Evolutionary conservation across 2,888 invertebrate genomes (phyloP), one percentile per base, ranked within the genome.

Genomic region (Monoplex corrugatus): DNA sequence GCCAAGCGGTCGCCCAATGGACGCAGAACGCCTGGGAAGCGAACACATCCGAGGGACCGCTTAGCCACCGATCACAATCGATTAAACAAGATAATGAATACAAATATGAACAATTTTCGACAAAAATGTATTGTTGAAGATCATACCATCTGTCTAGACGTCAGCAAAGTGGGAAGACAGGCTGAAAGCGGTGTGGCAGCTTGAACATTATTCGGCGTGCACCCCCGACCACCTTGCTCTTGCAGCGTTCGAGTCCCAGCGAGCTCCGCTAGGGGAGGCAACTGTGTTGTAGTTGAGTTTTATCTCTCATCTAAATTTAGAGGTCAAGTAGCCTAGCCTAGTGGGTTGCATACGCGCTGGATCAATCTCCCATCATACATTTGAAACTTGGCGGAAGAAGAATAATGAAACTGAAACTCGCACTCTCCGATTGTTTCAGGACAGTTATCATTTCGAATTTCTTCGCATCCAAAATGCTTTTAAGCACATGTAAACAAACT

Each of bases 201-300:
- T 80, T 80, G 28, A 38, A 50, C 87, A 87, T 87, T 38, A 50
- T 87, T 87, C 57, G 80, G 57, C 87, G 80, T n/a, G 32, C 72
- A 28, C 82, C 44, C 45, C 57, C 45, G 50, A 87, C 87, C 87
- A 87, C 87, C 87, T 87, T 57, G 80, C 87, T 57, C 82, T 35
- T 75, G 87, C 87, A 80, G 87, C 87, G 87, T 87, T 87, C 87
- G 87, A 87, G 87, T 87, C 87, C 87, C 87, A 57, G 87, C 87
- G 87, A 87, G 63, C 57, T 40, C 43, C 43, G 72, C 40, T 35
- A 80, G 63, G 87, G 78, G 78, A 80, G 63, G 68, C 43, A 72
- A 72, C 86, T 86, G n/a, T n/a, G n/a, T n/a, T n/a, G n/a, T n/a
- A n/a, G n/a, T n/a, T n/a, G n/a, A n/a, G n/a, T n/a, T n/a, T n/a